A percentile compares a stretch with the other conserved stretches of the same genome.
Conservation (phyloP, 2,113 vertebrate species). For the Diphyllodes magnificus region DNA sequence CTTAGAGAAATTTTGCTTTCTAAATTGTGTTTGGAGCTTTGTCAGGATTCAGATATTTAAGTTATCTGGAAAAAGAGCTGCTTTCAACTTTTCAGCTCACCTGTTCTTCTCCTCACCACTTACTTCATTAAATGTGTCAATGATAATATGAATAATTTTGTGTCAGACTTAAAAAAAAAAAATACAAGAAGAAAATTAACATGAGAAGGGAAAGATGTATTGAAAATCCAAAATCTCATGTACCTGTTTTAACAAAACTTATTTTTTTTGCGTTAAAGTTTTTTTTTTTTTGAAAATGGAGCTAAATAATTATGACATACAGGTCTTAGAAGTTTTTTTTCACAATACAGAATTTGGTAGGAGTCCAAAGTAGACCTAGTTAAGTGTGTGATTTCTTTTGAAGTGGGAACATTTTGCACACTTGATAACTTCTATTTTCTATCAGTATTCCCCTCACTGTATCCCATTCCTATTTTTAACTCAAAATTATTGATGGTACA, state of each 20-base stretch:
- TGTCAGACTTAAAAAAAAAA: not conserved
- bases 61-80: not conserved
- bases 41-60: not conserved
- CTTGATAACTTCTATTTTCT: not conserved
- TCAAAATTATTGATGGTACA: fast-evolving
- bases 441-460: not conserved
- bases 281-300: not conserved
- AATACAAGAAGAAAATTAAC: not conserved
- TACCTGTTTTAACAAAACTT: not conserved
- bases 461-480: not conserved
- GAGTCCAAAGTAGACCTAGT: not conserved
- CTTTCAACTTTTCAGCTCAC: not conserved
- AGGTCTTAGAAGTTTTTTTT: not conserved
- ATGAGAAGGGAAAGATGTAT: not conserved
- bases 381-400: not conserved
- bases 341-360: not conserved
- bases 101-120: not conserved
- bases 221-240: not conserved
- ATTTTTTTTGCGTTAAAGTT: not conserved
- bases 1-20: not conserved
- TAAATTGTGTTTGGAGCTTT: not conserved
- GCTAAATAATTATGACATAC: not conserved
- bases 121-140: not conserved
- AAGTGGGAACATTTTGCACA: not conserved
- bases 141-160: not conserved